These are phyloP conservation scores for Drosophila suboccidentalis DNA, from an alignment of 2,888 invertebrate species.

Conservation along the genomic window DNA sequence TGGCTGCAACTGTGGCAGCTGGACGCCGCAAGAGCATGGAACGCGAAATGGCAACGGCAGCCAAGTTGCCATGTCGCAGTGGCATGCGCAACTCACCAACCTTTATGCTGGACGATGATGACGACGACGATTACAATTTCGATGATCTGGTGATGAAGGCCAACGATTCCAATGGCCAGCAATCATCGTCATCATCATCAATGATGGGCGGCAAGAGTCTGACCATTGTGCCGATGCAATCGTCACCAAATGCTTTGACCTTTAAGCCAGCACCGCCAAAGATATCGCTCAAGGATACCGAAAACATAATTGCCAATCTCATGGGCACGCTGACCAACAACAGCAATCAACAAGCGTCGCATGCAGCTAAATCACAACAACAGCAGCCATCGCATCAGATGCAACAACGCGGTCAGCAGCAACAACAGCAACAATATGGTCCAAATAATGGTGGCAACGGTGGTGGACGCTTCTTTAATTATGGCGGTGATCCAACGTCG, in stretches of 20 bases:
- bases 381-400: conserved; percentile 12
- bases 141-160: conserved; percentile 88
- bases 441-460: conserved; percentile 8
- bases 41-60: conserved; percentile 11
- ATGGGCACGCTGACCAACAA: conserved; percentile 87
- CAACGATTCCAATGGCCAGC: conserved; percentile 57
- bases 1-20: conserved; percentile 1
- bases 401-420: conserved; percentile 17
- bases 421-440: conserved; percentile 14
- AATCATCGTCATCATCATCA: neutral
- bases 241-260: conserved; percentile 74
- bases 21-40: conserved; percentile 47
- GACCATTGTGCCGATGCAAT: conserved; percentile 45
- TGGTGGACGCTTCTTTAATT: conserved; percentile 31
- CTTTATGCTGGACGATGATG: conserved; percentile 87
- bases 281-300: conserved; percentile 86
- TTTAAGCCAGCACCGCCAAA: conserved; percentile 80
- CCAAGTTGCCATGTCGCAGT: conserved; percentile 29
- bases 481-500: conserved; percentile 29
- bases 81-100: conserved; percentile 79
- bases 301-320: conserved; percentile 88
- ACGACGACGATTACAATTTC: conserved; percentile 93
- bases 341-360: conserved; percentile 42
- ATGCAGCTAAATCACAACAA: conserved; percentile 26
- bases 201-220: conserved; percentile 2